Evolutionary conservation across 2,113 vertebrate genomes (phyloP), one percentile per base, ranked within the genome.

Genomic region (Callipepla californica): DNA sequence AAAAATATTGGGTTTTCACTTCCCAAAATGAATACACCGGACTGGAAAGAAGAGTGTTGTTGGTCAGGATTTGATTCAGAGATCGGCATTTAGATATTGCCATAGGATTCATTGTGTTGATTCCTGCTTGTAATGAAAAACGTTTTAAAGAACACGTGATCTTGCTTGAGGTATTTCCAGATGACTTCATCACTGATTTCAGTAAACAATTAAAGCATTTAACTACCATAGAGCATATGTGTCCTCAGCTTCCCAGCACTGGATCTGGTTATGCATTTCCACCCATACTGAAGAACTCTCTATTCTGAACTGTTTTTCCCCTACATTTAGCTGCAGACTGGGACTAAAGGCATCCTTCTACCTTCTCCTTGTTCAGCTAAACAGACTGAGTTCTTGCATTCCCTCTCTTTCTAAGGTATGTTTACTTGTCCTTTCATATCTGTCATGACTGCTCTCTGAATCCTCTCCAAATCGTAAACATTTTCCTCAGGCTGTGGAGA

Each of bases 391-490:
- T 26, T 84, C 50, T 84, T 81, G 40, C 62, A 61, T 68, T 68
- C 40, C 30, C 67, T 4, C 67, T 65, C 42, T 19, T 88, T 92
- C 80, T 86, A 91, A 95, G 87, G 92, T 94, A 95, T 87, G 75
- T 92, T 95, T 95, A 95, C 67, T 89, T 89, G 85, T 91, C 79
- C 75, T 91, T 82, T 78, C 66, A 13, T 77, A 89, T 92, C 70
- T 80, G 18, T 95, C 90, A 73, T 53, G 85, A 68, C 67, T 89
- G 70, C 85, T 95, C 76, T 85, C 59, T 76, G 90, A 94, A 89
- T 80, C 53, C 62, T 85, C 79, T 95, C 92, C 94, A 95, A 92
- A 87, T 20, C 85, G 85, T 93, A 87, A 95, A 80, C 23, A 87
- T 80, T 85, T 87, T 85, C 87, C 78, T 68, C 48, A 44, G 81